Conservation (phyloP, 2,888 invertebrate genomes). For the Chrysopilus asiliformis region DNA sequence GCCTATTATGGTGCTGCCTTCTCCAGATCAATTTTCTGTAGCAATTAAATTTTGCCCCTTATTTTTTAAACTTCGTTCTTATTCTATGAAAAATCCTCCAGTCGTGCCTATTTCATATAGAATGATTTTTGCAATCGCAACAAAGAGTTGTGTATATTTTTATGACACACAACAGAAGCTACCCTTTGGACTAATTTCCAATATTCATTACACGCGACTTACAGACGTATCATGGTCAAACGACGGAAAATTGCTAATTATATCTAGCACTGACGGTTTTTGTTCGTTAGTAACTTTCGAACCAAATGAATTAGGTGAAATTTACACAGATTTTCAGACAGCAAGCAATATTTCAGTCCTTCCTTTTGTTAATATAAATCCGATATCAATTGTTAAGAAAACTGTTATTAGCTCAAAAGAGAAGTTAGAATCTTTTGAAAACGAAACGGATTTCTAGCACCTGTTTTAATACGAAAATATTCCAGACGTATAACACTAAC, state of each 20-base stretch:
- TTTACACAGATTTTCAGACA: no score
- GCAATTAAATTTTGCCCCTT: conserved; percentile 72
- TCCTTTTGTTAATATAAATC: no score
- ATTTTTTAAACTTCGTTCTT: conserved; percentile 45
- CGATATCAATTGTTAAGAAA: no score
- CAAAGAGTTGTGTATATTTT: conserved; percentile 69
- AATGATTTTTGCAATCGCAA: conserved; percentile 82
- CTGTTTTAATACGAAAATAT: no score
- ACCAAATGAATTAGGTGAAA: conserved; percentile 54
- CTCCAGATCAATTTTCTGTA: conserved; percentile 66
- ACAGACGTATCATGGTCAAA: conserved; percentile 80
- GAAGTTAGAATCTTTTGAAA: no score
- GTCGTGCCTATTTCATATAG: conserved; percentile 56
- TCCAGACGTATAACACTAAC: no score
- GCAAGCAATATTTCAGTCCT: no score
- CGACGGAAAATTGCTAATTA: conserved; percentile 60
- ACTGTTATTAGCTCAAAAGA: no score
- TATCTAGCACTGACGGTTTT: conserved; percentile 82
- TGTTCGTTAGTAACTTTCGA: conserved; percentile 73
- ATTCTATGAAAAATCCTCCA: conserved; percentile 39
- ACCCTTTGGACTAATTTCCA: conserved; percentile 67
- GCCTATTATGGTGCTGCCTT: conserved; percentile 66
- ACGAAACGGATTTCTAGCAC: no score
- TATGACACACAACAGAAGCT: conserved; percentile 76
- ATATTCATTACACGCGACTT: conserved; percentile 80